phyloP scores from a whole-genome alignment of 2,113 vertebrate genomes.

The Suncus etruscus region DNA sequence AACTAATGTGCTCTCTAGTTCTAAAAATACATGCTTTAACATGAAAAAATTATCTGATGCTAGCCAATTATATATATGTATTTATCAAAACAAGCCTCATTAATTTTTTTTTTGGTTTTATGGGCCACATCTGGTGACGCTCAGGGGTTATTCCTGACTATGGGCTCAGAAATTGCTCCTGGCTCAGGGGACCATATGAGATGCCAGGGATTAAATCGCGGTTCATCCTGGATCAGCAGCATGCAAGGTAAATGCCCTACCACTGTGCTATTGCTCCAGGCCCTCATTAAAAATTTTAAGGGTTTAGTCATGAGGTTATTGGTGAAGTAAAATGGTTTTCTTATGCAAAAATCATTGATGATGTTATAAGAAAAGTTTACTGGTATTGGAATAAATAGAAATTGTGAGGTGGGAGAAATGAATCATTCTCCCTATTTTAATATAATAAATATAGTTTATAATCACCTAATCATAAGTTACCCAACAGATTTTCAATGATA shows the following conservation, averaged over 20 bases:
- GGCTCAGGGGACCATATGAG: no score
- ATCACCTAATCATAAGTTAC: background rate
- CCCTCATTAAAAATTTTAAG: background rate
- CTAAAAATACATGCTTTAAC: no score
- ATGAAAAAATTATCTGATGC: background rate
- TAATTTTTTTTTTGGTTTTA: background rate
- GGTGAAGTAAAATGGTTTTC: background rate
- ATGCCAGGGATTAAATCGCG: no score
- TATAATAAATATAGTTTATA: background rate
- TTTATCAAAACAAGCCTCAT: background rate
- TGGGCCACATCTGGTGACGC: no score
- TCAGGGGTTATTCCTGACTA: no score
- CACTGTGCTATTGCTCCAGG: no score
- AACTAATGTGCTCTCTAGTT: no score
- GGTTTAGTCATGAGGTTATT: background rate
- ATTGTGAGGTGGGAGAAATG: background rate
- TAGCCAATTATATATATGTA: background rate
- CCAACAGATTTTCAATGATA: background rate
- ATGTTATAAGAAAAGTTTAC: slow-evolving; percentile 35
- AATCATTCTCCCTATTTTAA: slow-evolving; percentile 47
- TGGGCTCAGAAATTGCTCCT: no score
- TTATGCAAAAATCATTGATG: slow-evolving; percentile 29
- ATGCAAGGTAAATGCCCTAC: no score
- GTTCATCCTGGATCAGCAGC: no score
- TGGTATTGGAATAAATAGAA: background rate